Evolutionary conservation across 2,113 vertebrate genomes (phyloP).

Genomic region (Poeciliopsis prolifica): DNA sequence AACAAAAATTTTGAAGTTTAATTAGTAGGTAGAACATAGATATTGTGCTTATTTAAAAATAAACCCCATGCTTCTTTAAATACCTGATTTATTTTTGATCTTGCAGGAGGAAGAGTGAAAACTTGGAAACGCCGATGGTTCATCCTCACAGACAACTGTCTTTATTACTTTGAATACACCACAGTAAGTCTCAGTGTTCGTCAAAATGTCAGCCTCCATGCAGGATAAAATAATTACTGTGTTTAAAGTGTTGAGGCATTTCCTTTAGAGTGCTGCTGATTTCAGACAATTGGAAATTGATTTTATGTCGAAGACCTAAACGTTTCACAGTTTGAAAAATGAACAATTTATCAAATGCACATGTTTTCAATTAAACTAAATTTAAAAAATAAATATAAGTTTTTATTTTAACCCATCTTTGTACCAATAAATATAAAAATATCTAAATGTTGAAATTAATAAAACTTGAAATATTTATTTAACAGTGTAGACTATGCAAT

Average conservation of each 20-base stretch:
- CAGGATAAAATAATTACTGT: neutral
- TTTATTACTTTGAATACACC: constrained; percentile 86
- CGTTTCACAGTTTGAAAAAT: no score
- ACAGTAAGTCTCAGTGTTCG: constrained; percentile 73
- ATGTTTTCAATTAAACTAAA: no score
- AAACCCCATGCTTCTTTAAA: neutral
- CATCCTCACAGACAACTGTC: constrained; percentile 84
- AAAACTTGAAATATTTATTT: no score
- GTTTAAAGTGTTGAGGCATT: neutral
- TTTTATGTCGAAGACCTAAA: no score
- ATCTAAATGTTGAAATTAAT: no score
- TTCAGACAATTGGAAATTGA: no score
- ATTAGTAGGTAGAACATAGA: constrained; percentile 15
- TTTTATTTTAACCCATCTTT: no score
- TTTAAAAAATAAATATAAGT: no score
- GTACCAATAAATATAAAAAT: no score
- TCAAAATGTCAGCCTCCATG: neutral
- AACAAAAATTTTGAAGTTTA: neutral
- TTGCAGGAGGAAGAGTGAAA: constrained; percentile 82
- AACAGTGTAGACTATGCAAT: no score
- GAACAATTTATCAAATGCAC: no score
- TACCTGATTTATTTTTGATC: constrained; percentile 9
- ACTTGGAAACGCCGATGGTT: constrained; percentile 85
- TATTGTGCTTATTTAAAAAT: neutral
- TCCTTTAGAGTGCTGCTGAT: neutral